Evolutionary conservation across 1,140 invertebrate genomes (phyloP).

Genomic region (Halictus rubicundus): DNA sequence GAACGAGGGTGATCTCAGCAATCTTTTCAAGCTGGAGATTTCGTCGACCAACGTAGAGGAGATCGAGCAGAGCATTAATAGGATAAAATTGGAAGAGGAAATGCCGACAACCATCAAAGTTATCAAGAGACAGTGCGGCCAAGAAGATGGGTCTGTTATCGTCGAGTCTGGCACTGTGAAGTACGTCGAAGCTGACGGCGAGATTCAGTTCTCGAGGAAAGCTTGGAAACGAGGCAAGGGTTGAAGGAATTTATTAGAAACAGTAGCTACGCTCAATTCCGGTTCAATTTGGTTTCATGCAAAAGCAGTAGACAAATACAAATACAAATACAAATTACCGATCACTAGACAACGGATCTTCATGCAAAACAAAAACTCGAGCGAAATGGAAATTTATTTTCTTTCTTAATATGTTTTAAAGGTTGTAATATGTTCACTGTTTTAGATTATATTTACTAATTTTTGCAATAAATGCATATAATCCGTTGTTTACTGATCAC

Average conservation of each 20-base stretch:
- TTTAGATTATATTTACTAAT: too few relatives aligned
- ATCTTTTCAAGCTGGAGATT: slow-evolving; percentile 66
- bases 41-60: slow-evolving; percentile 50
- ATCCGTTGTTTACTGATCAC: not conserved
- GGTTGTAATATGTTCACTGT: too few relatives aligned
- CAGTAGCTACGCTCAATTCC: too few relatives aligned
- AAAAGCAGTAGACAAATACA: too few relatives aligned
- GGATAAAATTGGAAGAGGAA: slow-evolving; percentile 66
- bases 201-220: slow-evolving; percentile 53
- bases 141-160: slow-evolving; percentile 45
- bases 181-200: slow-evolving; percentile 57
- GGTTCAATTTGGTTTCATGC: too few relatives aligned
- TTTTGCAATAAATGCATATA: too few relatives aligned
- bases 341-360: too few relatives aligned
- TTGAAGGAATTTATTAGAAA: not conserved
- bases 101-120: slow-evolving; percentile 53
- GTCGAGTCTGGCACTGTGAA: slow-evolving; percentile 44
- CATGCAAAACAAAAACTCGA: too few relatives aligned
- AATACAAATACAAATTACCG: too few relatives aligned
- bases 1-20: slow-evolving; percentile 55
- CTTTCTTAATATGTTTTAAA: too few relatives aligned
- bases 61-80: slow-evolving; percentile 64
- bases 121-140: slow-evolving; percentile 43
- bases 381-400: too few relatives aligned
- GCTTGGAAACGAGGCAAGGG: slow-evolving; percentile 32